A percentile compares a stretch with the other conserved stretches of the same genome.
Evolutionary conservation across 1,140 invertebrate species (phyloP).

Genomic region (Aphelenchoides fujianensis): DNA sequence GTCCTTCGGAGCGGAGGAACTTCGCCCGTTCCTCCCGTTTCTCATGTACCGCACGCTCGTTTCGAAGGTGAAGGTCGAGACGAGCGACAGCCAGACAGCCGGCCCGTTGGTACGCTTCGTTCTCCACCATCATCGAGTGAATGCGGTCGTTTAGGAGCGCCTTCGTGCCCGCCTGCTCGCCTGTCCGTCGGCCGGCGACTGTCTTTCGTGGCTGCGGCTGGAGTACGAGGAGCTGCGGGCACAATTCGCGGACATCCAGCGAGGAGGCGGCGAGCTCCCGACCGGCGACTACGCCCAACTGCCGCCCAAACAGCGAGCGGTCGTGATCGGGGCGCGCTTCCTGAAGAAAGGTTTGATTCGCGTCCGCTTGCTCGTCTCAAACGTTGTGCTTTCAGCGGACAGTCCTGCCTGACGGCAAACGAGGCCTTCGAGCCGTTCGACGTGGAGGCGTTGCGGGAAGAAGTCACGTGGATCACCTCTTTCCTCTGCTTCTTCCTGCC

Average conservation of each 20-base stretch:
- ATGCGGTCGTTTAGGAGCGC: conserved; percentile 8
- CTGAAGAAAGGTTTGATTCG: background rate
- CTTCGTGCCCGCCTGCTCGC: conserved; percentile 5
- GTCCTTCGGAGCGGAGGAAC: conserved; percentile 9
- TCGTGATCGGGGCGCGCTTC: conserved; percentile 18
- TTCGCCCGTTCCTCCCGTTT: conserved; percentile 5
- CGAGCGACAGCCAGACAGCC: no score
- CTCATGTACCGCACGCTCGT: conserved; percentile 17
- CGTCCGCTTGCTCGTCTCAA: background rate
- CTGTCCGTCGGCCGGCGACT: conserved; percentile 9
- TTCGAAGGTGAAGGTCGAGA: no score
- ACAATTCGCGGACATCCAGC: background rate
- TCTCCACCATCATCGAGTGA: no score
- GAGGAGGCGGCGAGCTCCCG: background rate
- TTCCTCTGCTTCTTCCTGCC: conserved; percentile 20
- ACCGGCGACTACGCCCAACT: background rate
- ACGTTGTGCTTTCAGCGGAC: conserved; percentile 22
- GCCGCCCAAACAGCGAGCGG: background rate
- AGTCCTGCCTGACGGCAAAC: background rate
- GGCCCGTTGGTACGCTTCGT: no score
- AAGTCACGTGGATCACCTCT: conserved; percentile 27
- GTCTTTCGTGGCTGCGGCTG: background rate
- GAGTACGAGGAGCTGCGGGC: conserved; percentile 1
- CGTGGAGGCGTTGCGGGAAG: conserved; percentile 22
- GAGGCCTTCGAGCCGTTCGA: conserved; percentile 19